Percentiles rank a stretch among this genome's conserved stretches.
These are phyloP conservation scores for Hyalella azteca DNA, from an alignment of 2,888 invertebrate species.

Conservation along the genomic window DNA sequence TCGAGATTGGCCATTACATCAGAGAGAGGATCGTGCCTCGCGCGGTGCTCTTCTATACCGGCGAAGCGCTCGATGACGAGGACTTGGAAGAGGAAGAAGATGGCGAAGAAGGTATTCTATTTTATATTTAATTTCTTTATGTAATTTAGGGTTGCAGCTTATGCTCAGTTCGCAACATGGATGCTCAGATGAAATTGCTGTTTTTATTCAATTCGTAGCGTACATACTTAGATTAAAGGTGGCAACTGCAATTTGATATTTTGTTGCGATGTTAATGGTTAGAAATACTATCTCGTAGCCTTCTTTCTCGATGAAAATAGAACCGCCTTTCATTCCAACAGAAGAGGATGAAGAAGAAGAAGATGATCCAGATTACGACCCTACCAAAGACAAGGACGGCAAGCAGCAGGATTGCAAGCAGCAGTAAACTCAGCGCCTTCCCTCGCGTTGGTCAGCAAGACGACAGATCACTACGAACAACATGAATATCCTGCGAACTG, in stretches of 20 bases:
- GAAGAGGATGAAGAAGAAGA: conserved; percentile 59
- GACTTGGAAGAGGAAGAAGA: conserved; percentile 60
- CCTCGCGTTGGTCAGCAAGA: background rate
- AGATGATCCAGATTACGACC: conserved; percentile 60
- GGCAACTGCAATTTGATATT: too few relatives aligned
- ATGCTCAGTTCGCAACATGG: too few relatives aligned
- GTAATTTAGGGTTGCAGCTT: too few relatives aligned
- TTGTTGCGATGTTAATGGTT: too few relatives aligned
- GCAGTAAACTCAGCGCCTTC: conserved; percentile 54
- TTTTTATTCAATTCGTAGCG: too few relatives aligned
- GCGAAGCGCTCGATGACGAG: conserved; percentile 60
- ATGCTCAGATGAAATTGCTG: too few relatives aligned
- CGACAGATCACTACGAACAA: too few relatives aligned
- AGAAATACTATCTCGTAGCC: too few relatives aligned
- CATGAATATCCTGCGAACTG: too few relatives aligned
- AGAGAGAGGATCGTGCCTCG: conserved; percentile 96
- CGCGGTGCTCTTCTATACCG: conserved; percentile 95
- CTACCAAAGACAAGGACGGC: conserved; percentile 58
- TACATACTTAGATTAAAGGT: too few relatives aligned
- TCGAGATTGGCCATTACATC: conserved; percentile 98
- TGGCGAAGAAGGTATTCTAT: conserved; percentile 59
- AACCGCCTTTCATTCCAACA: conserved; percentile 39
- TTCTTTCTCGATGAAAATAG: conserved; percentile 12
- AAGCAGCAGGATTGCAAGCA: conserved; percentile 59
- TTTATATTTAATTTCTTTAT: too few relatives aligned